Conservation (phyloP, 2,797 vertebrate species). For the Gobionotothen gibberifrons region DNA sequence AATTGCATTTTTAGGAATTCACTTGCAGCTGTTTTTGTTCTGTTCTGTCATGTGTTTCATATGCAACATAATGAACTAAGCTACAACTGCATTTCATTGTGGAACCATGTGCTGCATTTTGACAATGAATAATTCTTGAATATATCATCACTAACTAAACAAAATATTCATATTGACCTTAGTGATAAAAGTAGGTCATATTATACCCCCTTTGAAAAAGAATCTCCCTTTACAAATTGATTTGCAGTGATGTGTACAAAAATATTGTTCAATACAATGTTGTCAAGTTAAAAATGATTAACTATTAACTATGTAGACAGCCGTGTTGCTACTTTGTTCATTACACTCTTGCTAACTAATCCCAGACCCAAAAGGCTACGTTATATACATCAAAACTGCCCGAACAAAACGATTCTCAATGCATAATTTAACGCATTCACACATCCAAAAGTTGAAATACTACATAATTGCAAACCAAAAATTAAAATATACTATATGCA, state of each 20-base stretch:
- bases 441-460: constrained; percentile 46
- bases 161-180: constrained; percentile 25
- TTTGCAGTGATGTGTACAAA: constrained; percentile 66
- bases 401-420: constrained; percentile 45
- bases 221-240: constrained; percentile 48
- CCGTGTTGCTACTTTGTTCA: constrained; percentile 29
- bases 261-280: constrained; percentile 60
- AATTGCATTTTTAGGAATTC: too few relatives aligned
- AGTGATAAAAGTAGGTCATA: constrained; percentile 38
- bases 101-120: too few relatives aligned
- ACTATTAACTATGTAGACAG: constrained; percentile 27
- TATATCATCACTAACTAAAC: constrained; percentile 31
- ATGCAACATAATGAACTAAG: too few relatives aligned
- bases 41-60: too few relatives aligned
- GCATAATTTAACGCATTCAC: constrained; percentile 61
- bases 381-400: constrained; percentile 54
- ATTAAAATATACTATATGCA: constrained; percentile 52
- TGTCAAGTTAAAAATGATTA: constrained; percentile 44
- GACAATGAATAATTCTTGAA: too few relatives aligned
- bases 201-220: constrained; percentile 41
- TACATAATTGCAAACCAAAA: constrained; percentile 45
- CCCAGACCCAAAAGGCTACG: constrained; percentile 39
- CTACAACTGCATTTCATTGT: too few relatives aligned
- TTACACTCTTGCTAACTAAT: constrained; percentile 39
- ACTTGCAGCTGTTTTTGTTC: too few relatives aligned